Percentiles rank a stretch among this genome's conserved stretches.
Evolutionary conservation across 2,797 vertebrate genomes (phyloP).

Genomic region (Danio choprae): DNA sequence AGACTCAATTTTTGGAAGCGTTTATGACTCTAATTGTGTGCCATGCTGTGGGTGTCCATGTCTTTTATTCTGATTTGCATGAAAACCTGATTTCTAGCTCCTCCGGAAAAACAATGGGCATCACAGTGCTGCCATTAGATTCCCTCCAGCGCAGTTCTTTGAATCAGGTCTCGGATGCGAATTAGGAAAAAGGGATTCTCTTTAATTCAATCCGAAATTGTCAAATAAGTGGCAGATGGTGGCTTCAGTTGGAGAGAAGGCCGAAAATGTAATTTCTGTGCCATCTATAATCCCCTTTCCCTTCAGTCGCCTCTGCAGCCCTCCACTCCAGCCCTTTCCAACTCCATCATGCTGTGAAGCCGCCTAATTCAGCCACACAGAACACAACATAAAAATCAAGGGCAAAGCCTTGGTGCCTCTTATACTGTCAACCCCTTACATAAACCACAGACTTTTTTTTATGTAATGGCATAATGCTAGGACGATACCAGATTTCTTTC

Average conservation of each 20-base stretch:
- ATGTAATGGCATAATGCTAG: slow-evolving; percentile 24
- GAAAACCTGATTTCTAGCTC: slow-evolving; percentile 20
- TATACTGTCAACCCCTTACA: slow-evolving; percentile 29
- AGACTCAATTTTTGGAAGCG: neutral
- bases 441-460: slow-evolving; percentile 40
- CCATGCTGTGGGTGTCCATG: slow-evolving; percentile 25
- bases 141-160: slow-evolving; percentile 5
- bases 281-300: slow-evolving; percentile 55
- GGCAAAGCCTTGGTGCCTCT: slow-evolving; percentile 43
- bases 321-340: slow-evolving; percentile 50
- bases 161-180: slow-evolving; percentile 57
- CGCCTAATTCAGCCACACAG: slow-evolving; percentile 25
- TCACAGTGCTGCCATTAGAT: slow-evolving; percentile 10
- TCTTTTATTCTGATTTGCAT: neutral
- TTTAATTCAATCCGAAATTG: slow-evolving; percentile 78
- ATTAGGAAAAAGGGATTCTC: slow-evolving; percentile 71
- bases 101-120: slow-evolving; percentile 14
- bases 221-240: slow-evolving; percentile 72
- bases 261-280: slow-evolving; percentile 66
- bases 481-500: slow-evolving; percentile 37
- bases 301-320: slow-evolving; percentile 39
- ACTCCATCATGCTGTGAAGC: slow-evolving; percentile 14
- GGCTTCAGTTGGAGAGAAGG: slow-evolving; percentile 60
- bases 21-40: slow-evolving; percentile 11
- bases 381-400: slow-evolving; percentile 47